phyloP scores from a whole-genome alignment of 2,797 vertebrate genomes.

The Danio aesculapii region DNA sequence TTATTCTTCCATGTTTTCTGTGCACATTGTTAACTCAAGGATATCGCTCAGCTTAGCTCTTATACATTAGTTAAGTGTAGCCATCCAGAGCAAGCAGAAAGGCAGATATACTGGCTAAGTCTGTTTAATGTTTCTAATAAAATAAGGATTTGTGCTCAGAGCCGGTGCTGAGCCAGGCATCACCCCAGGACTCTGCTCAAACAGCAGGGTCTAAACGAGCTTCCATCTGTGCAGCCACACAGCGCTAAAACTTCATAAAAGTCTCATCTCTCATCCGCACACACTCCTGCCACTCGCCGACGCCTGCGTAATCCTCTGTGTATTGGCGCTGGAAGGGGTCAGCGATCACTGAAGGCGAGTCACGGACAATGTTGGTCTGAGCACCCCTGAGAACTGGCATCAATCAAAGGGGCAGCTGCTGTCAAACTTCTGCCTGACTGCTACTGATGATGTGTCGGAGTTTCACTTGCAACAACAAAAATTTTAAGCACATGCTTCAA shows the following conservation, averaged over 20 bases:
- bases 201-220: slow-evolving; percentile 81
- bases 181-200: slow-evolving; percentile 77
- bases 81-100: slow-evolving; percentile 54
- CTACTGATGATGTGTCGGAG: slow-evolving; percentile 44
- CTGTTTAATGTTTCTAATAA: slow-evolving; percentile 62
- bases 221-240: slow-evolving; percentile 78
- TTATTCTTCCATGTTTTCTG: background rate
- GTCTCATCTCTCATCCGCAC: slow-evolving; percentile 39
- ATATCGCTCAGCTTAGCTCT: slow-evolving; percentile 36
- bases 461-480: slow-evolving; percentile 23
- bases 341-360: slow-evolving; percentile 29
- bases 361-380: slow-evolving; percentile 41
- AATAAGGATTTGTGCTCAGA: slow-evolving; percentile 62
- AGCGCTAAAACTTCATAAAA: slow-evolving; percentile 73
- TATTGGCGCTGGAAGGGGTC: slow-evolving; percentile 37
- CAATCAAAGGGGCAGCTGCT: slow-evolving; percentile 42
- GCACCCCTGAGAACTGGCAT: slow-evolving; percentile 42
- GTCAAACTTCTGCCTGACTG: slow-evolving; percentile 30
- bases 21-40: slow-evolving; percentile 28
- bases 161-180: slow-evolving; percentile 70
- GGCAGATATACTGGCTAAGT: slow-evolving; percentile 53
- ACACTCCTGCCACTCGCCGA: slow-evolving; percentile 39
- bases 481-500: slow-evolving; percentile 27
- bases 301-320: slow-evolving; percentile 37
- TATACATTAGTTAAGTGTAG: slow-evolving; percentile 51